Evolutionary conservation across 2,888 invertebrate genomes (phyloP), one percentile per base, ranked within the genome.

Genomic region (Tinea pellionella): DNA sequence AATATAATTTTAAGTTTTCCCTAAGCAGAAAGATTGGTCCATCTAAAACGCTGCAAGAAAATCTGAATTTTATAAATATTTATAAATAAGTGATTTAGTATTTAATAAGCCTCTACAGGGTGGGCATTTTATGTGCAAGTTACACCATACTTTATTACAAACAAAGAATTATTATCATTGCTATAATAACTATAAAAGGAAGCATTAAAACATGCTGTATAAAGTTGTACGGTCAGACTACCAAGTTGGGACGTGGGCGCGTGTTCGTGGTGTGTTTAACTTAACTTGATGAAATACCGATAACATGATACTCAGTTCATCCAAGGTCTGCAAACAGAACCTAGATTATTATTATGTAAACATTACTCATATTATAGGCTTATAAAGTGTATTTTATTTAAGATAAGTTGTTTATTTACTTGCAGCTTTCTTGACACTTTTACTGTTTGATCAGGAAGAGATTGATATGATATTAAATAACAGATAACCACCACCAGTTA

Each of bases 211-310:
- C 47, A 47, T 47, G 55, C 55, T 19, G 55, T 55, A 55, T 55
- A 24, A 18, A 55, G n/a, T 6, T 2, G 37, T 37, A 37, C 29
- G 24, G n/a, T 12, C 8, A 55, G 24, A 55, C 11, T 55, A 55
- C 24, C 55, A 24, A 55, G 47, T 47, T 2, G 15, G n/a, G 19
- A 24, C 55, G 55, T 57, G 57, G 57, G 57, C 32, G 32, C 57
- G 53, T 18, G 24, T 2, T 24, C 24, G 24, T 41, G 41, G 51
- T 24, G 29, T 57, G 57, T 57, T 15, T 32, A 32, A 57, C 56
- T n/a, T 13, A 29, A 56, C 32, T 57, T 57, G 57, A 55, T 29
- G 55, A 32, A 30, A 57, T 57, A 57, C 32, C 32, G 57, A 57
- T 57, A 57, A 57, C 55, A 55, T 15, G 47, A 47, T 47, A 12